phyloP scores from a whole-genome alignment of 2,888 invertebrate genomes.

The Eupsilia transversa region DNA sequence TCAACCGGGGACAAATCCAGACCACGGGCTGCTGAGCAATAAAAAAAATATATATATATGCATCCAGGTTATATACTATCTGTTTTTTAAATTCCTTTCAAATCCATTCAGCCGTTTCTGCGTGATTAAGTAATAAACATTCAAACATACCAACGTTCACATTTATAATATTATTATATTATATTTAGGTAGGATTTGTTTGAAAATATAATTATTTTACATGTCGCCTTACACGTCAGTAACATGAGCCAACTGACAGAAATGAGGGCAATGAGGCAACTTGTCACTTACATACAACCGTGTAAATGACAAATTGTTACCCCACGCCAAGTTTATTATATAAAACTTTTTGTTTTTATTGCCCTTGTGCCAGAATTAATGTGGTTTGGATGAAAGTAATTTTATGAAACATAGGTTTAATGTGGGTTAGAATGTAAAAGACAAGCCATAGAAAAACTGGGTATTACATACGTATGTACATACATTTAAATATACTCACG shows the following conservation, averaged over 20 bases:
- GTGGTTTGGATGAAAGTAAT: background rate
- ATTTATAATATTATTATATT: background rate
- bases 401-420: background rate
- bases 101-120: background rate
- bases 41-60: too few species aligned
- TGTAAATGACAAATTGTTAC: slow-evolving; percentile 45
- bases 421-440: background rate
- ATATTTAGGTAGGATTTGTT: background rate
- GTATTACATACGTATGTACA: too few species aligned
- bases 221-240: background rate
- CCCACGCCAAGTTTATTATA: slow-evolving; percentile 5
- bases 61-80: background rate
- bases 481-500: too few species aligned
- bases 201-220: background rate
- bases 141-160: background rate
- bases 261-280: slow-evolving; percentile 35
- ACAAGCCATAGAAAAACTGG: background rate
- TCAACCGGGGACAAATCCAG: too few species aligned
- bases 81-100: background rate
- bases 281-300: slow-evolving; percentile 34
- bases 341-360: slow-evolving; percentile 39
- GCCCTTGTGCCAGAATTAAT: slow-evolving; percentile 2
- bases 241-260: slow-evolving; percentile 14
- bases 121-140: background rate
- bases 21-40: too few species aligned